These are phyloP conservation scores for Enteromius viviparus DNA, from an alignment of 2,797 vertebrate genomes.

Conservation along the genomic window DNA sequence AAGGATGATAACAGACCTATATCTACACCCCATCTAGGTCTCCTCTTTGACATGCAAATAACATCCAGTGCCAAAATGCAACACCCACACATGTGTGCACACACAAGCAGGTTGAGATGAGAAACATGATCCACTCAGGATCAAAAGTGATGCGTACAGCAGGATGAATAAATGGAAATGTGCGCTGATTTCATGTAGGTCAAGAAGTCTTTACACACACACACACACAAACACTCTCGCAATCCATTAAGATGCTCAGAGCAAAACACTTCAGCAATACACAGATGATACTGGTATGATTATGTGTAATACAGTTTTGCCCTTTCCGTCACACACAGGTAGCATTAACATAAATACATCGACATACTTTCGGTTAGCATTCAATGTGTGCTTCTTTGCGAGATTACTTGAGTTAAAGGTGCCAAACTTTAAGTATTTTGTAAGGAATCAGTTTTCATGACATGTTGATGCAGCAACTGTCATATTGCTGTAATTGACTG, in stretches of 20 bases:
- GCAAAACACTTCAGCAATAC: conserved; percentile 14
- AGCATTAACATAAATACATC: conserved; percentile 28
- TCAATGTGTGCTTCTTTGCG: not conserved
- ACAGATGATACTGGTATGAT: conserved; percentile 11
- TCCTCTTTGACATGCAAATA: conserved; percentile 57
- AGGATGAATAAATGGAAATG: conserved; percentile 54
- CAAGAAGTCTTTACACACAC: conserved; percentile 47
- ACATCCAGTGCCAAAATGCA: conserved; percentile 34
- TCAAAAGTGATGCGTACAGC: conserved; percentile 50
- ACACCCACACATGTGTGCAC: conserved; percentile 37
- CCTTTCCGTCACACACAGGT: not conserved
- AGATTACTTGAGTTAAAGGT: conserved; percentile 28
- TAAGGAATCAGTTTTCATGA: conserved; percentile 1
- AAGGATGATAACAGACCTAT: conserved; percentile 11
- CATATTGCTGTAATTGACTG: conserved; percentile 6
- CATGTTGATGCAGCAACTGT: not conserved
- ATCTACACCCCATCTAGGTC: conserved; percentile 19
- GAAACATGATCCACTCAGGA: conserved; percentile 48
- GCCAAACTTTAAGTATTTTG: conserved; percentile 26
- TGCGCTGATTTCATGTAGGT: conserved; percentile 52
- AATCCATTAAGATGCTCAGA: conserved; percentile 40
- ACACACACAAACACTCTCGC: conserved; percentile 17
- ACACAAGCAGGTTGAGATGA: conserved; percentile 48
- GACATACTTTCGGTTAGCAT: not conserved
- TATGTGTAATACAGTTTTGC: conserved; percentile 26